Evolutionary conservation across 2,797 vertebrate genomes (phyloP), one percentile per base, ranked within the genome.

Genomic region (Nannoperca australis): DNA sequence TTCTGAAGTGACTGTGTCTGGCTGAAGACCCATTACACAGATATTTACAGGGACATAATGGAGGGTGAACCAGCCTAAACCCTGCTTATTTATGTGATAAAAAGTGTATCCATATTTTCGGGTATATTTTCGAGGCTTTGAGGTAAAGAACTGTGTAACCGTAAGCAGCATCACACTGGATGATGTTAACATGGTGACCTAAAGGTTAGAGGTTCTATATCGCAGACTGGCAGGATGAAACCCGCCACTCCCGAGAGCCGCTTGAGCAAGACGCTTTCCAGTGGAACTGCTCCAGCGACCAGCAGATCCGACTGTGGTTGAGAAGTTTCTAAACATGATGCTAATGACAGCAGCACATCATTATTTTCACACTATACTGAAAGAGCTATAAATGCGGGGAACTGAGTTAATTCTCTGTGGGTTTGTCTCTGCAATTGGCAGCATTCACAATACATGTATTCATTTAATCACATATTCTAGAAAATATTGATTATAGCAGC

Each of bases 21-120:
- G 49, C 14, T 66, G 18, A 59, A 6, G 24, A 59, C 20, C 34
- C 30, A 55, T 68, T 58, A 42, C 32, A 56, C 36, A 30, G 56
- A 74, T 40, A 34, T 70, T 54, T 66, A 60, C 47, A 36, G 24
- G 45, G 51, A 56, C 36, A 67, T 73, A 71, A 74, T 13, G 20
- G 5, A 66, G 8, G 6, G 20, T 55, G 42, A 72, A 70, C 53
- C 73, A 56, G 36, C 34, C 10, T 55, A 38, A 45, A 47, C 15
- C 22, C 17, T 20, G 44, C 66, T 66, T 47, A 38, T 5, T 49
- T 72, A 10, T 40, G 22, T 45, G 54, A 30, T 75, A 32, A 38
- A 10, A 49, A 56, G 20, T 54, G 49, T 24, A 53, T 27, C 51
- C 22, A 18, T 34, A 47, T 51, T 66, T 62, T 58, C 1, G 51